Percentiles rank a stretch among this genome's conserved stretches.
Evolutionary conservation across 1,140 invertebrate genomes (phyloP).

Genomic region (Neocloeon triangulifer): DNA sequence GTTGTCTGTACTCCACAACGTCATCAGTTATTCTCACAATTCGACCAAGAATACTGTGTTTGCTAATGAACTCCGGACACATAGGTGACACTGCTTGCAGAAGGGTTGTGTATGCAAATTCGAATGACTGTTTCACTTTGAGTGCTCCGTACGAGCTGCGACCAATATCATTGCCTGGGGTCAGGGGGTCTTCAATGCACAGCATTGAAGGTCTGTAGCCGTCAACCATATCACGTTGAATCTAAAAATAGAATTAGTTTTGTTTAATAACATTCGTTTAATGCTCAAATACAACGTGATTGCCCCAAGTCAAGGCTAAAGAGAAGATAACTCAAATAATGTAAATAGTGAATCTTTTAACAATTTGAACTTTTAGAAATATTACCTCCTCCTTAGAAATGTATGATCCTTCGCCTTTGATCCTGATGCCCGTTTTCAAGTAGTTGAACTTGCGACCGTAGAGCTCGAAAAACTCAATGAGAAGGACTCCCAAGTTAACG

Average conservation of each 20-base stretch:
- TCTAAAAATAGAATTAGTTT: conserved; percentile 16
- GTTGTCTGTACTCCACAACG: conserved; percentile 70
- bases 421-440: conserved; percentile 78
- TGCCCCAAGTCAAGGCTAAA: no score
- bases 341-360: conserved; percentile 2
- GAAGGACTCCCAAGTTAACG: conserved; percentile 74
- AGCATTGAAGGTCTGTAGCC: conserved; percentile 78
- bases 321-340: no score
- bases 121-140: conserved; percentile 85
- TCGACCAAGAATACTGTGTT: conserved; percentile 62
- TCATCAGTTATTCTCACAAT: conserved; percentile 84
- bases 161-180: conserved; percentile 87
- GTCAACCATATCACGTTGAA: conserved; percentile 78
- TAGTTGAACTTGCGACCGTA: conserved; percentile 96
- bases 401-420: conserved; percentile 84
- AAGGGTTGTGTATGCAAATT: conserved; percentile 76
- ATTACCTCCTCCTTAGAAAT: conserved; percentile 78
- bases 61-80: conserved; percentile 9
- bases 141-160: conserved; percentile 79
- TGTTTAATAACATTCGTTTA: neutral
- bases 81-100: conserved; percentile 44
- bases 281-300: no score
- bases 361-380: neutral
- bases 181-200: conserved; percentile 95
- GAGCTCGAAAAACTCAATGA: conserved; percentile 95